These are phyloP conservation scores for Apogon hyalosoma DNA, from an alignment of 2,797 vertebrate genomes.

Conservation along the genomic window DNA sequence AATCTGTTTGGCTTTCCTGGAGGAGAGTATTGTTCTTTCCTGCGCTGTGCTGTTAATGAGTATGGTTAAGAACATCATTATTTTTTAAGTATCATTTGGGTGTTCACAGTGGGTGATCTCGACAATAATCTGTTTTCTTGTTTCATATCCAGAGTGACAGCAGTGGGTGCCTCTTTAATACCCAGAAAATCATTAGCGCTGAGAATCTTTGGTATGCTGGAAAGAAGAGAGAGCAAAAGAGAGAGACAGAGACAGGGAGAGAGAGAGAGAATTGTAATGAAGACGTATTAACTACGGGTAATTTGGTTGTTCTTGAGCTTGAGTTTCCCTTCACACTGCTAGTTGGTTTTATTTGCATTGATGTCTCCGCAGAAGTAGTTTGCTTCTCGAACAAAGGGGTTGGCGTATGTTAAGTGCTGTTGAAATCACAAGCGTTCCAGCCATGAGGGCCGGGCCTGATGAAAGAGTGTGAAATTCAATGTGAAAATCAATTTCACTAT, in stretches of 20 bases:
- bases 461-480: constrained; percentile 88
- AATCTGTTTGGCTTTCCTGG: constrained; percentile 85
- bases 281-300: constrained; percentile 87
- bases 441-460: constrained; percentile 81
- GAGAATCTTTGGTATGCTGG: constrained; percentile 78
- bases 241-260: constrained; percentile 40
- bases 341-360: constrained; percentile 88
- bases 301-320: constrained; percentile 89
- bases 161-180: constrained; percentile 86
- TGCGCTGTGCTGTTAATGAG: constrained; percentile 86
- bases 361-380: constrained; percentile 88
- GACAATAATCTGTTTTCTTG: constrained; percentile 88
- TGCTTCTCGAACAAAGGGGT: constrained; percentile 87
- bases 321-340: constrained; percentile 84
- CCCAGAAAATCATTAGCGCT: constrained; percentile 84
- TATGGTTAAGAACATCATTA: constrained; percentile 88
- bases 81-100: constrained; percentile 89
- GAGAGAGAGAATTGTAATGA: constrained; percentile 79
- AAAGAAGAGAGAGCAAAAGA: constrained; percentile 42
- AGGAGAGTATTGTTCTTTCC: constrained; percentile 84
- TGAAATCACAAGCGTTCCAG: constrained; percentile 86
- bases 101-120: constrained; percentile 88
- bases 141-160: constrained; percentile 87
- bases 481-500: constrained; percentile 87
- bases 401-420: constrained; percentile 88